A percentile compares a stretch with the other conserved stretches of the same genome.
These are phyloP conservation scores for Drosophila mayaguana DNA, from an alignment of 2,888 invertebrate genomes.

Conservation along the genomic window DNA sequence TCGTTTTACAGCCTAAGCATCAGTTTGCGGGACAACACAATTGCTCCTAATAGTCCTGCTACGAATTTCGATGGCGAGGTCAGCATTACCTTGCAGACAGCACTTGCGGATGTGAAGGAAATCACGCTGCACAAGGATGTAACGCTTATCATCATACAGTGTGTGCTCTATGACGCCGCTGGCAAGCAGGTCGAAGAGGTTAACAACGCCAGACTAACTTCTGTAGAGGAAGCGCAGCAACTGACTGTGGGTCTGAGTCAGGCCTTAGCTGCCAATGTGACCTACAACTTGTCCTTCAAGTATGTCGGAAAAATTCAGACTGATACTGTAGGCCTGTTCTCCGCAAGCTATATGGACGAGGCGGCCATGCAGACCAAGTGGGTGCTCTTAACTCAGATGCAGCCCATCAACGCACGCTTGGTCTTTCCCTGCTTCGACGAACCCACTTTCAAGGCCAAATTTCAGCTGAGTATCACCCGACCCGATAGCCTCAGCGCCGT, in stretches of 20 bases:
- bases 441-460: constrained; percentile 89
- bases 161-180: constrained; percentile 44
- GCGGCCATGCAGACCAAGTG: constrained; percentile 57
- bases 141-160: constrained; percentile 51
- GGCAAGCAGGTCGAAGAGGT: constrained; percentile 38
- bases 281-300: constrained; percentile 85
- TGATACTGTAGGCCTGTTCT: constrained; percentile 73
- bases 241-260: constrained; percentile 84
- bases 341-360: constrained; percentile 68
- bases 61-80: constrained; percentile 80
- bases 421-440: constrained; percentile 93
- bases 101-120: constrained; percentile 79
- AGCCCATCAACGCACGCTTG: constrained; percentile 88
- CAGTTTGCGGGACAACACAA: constrained; percentile 71
- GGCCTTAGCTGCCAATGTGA: constrained; percentile 75
- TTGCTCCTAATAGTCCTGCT: constrained; percentile 37
- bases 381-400: constrained; percentile 88
- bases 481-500: constrained; percentile 81
- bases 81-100: constrained; percentile 86
- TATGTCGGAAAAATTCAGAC: constrained; percentile 86
- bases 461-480: constrained; percentile 88
- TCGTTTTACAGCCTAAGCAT: constrained; percentile 86
- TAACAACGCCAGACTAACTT: constrained; percentile 44
- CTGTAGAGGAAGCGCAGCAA: constrained; percentile 82
- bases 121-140: constrained; percentile 86